Evolutionary conservation across 2,113 vertebrate genomes (phyloP).

Genomic region (Phalacrocorax carbo): DNA sequence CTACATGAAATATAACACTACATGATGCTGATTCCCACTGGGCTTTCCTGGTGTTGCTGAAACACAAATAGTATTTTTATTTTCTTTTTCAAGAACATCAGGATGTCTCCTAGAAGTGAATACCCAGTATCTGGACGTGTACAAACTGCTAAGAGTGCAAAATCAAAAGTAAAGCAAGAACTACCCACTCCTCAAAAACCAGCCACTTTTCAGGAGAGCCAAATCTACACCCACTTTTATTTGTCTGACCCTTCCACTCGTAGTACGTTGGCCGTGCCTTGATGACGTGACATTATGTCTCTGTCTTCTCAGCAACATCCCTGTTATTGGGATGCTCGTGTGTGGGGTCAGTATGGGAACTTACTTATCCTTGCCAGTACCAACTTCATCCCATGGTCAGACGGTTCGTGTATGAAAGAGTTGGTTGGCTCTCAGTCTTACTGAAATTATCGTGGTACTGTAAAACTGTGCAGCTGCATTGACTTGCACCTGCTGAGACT

Average conservation of each 20-base stretch:
- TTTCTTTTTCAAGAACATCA: not conserved
- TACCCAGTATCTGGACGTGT: too few relatives aligned
- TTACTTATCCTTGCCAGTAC: not conserved
- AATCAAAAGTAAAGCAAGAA: not conserved
- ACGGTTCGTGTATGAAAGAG: not conserved
- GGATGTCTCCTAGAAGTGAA: not conserved
- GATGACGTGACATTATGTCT: not conserved
- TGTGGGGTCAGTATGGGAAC: not conserved
- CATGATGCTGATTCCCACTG: not conserved
- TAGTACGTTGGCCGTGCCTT: not conserved
- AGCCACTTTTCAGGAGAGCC: not conserved
- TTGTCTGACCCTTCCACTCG: not conserved
- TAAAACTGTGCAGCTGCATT: not conserved
- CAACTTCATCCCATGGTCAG: not conserved
- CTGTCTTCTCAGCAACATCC: not conserved
- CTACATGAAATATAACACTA: not conserved
- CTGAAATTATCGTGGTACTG: not conserved
- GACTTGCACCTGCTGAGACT: not conserved
- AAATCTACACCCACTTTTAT: not conserved
- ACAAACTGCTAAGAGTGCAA: not conserved
- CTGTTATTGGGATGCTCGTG: not conserved
- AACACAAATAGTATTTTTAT: not conserved
- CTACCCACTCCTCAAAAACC: rapidly evolving
- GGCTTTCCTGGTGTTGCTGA: not conserved
- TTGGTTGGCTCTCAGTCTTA: not conserved